Evolutionary conservation across 2,113 vertebrate species (phyloP), one percentile per base, ranked within the genome.

Genomic region (Chrysochloris asiatica): DNA sequence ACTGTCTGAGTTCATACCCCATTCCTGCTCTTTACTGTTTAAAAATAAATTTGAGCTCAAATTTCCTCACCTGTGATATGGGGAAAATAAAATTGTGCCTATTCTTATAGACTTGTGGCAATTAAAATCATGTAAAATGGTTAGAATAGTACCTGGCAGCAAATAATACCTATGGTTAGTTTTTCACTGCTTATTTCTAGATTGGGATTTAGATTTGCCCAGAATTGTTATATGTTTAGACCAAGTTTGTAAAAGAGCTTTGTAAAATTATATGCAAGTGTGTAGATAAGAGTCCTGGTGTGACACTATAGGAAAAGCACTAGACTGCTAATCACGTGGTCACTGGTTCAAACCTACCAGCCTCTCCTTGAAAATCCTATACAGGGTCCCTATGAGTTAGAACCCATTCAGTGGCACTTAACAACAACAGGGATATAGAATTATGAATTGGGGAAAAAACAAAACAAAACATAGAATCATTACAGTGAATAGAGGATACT

Each of bases 1-100:
- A 65, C 61, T 86, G 78, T 54, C 87, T 50, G 48, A 16, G 6
- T 56, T 56, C 59, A 80, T 13, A 73, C 17, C 43, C 38, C 80
- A 2, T 84, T 67, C 36, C 33, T n/a, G n/a, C n/a, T n/a, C n/a
- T n/a, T 50, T 9, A 21, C n/a, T 94, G 19, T 59, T 86, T 77
- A 61, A 91, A 89, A 95, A 56, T 88, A 83, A 61, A 54, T 80
- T 88, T 36, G 38, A 90, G 21, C n/a, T 87, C 26, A 84, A 14
- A 90, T 80, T 83, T 83, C 21, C 30, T 90, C 19, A 54, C 67
- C n/a, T 77, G 3, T 86, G 83, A 91, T 91, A 47, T 61, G 56
- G 50, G n/a, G 36, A 80, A 88, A 72, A 36, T 76, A 81, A 84
- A 93, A 63, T 82, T 79, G 14, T 69, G 11, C 3, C 17, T 75